Percentiles rank a stretch among this genome's conserved stretches.
phyloP scores from a whole-genome alignment of 1,140 invertebrate genomes.

The Ganaspis sp. region DNA sequence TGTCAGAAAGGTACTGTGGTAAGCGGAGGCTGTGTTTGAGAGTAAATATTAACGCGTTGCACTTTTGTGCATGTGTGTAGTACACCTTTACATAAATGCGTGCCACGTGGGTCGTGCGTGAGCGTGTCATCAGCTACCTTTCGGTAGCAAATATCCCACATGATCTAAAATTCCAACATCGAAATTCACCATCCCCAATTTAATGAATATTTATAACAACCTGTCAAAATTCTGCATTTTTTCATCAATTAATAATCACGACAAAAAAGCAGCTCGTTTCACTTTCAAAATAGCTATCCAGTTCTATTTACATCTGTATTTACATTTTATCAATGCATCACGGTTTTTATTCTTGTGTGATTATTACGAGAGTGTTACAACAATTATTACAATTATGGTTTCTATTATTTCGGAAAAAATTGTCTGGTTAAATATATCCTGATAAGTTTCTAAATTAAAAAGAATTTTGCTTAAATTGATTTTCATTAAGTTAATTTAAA shows the following conservation, averaged over 20 bases:
- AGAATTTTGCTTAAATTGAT: too few species aligned
- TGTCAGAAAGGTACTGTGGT: constrained; percentile 63
- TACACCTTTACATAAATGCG: constrained; percentile 36
- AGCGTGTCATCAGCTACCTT: constrained; percentile 42
- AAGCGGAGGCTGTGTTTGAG: constrained; percentile 63
- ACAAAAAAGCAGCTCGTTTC: not conserved
- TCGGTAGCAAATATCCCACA: constrained; percentile 14
- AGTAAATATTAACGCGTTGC: constrained; percentile 68
- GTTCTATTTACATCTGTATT: not conserved
- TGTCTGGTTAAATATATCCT: too few species aligned
- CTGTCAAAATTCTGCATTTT: not conserved
- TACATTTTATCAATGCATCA: not conserved
- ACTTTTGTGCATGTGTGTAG: constrained; percentile 34
- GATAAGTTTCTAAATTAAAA: too few species aligned
- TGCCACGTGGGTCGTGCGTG: constrained; percentile 42
- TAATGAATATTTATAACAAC: constrained; percentile 14
- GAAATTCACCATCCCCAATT: not conserved
- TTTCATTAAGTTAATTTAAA: too few species aligned
- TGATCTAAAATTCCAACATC: not conserved
- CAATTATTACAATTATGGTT: too few species aligned
- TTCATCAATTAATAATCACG: not conserved
- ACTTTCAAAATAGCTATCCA: not conserved
- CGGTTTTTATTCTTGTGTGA: too few species aligned
- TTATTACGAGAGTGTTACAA: too few species aligned
- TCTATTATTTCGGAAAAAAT: too few species aligned